Evolutionary conservation across 2,888 invertebrate genomes (phyloP).

Genomic region (Galerucella pusilla): DNA sequence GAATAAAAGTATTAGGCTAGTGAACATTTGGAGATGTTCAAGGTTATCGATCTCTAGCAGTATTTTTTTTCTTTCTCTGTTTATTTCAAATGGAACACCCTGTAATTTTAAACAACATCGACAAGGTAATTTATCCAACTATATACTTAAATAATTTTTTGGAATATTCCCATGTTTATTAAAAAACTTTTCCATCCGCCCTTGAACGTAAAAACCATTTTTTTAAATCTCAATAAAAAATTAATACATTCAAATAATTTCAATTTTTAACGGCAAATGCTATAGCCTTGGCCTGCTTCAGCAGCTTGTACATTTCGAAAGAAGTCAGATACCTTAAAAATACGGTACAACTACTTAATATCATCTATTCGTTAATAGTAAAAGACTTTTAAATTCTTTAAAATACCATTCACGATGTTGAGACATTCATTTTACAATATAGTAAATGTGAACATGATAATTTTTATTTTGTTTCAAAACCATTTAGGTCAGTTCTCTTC

Average conservation of each 20-base stretch:
- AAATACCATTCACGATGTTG: not conserved
- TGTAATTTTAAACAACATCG: not conserved
- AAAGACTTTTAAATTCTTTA: not conserved
- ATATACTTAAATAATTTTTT: not conserved
- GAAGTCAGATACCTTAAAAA: conserved; percentile 20
- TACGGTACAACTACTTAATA: not conserved
- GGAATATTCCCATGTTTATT: not conserved
- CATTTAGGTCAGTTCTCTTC: not conserved
- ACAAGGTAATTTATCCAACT: no score
- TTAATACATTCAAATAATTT: conserved; percentile 21
- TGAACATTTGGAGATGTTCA: not conserved
- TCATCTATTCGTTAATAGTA: not conserved
- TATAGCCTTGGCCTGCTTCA: conserved; percentile 28
- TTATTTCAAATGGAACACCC: not conserved
- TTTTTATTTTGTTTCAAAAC: not conserved
- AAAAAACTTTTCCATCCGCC: not conserved
- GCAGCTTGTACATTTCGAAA: conserved; percentile 13
- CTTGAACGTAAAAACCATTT: not conserved
- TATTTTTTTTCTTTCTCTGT: not conserved
- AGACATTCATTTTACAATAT: not conserved
- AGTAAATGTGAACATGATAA: not conserved
- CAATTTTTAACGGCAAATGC: conserved; percentile 15
- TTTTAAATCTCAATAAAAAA: conserved; percentile 15
- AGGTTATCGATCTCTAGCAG: not conserved
- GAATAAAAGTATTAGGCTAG: not conserved